Evolutionary conservation across 2,888 invertebrate species (phyloP).

Genomic region (Pyrochroa serraticornis): DNA sequence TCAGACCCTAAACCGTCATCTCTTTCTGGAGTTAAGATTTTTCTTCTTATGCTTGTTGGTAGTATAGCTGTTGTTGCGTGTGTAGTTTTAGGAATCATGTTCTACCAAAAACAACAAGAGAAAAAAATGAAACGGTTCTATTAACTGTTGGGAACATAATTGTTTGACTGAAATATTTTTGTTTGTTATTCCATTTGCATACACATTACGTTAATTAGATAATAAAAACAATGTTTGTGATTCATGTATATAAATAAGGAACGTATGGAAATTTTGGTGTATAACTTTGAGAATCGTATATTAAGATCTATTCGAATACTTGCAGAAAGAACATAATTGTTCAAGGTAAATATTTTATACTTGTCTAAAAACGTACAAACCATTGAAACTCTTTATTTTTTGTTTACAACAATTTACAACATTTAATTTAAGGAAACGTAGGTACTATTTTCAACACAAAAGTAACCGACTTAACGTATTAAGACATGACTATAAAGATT

Average conservation of each 20-base stretch:
- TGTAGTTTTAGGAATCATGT: conserved; percentile 87
- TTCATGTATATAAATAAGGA: conserved; percentile 1
- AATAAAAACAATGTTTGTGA: conserved; percentile 3
- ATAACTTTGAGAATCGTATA: too few relatives aligned
- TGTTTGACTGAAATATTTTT: conserved; percentile 16
- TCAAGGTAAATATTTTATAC: conserved; percentile 7
- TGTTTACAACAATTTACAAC: conserved; percentile 22
- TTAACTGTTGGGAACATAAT: conserved; percentile 50
- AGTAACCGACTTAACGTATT: conserved; percentile 3
- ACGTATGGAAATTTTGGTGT: too few relatives aligned
- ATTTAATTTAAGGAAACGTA: conserved; percentile 21
- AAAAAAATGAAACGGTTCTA: conserved; percentile 87
- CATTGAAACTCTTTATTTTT: conserved; percentile 15
- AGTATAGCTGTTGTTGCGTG: conserved; percentile 83
- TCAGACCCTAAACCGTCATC: conserved; percentile 86
- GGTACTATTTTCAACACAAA: conserved; percentile 14
- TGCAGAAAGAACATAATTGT: not conserved
- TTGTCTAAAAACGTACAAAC: conserved; percentile 3
- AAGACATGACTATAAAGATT: conserved; percentile 27
- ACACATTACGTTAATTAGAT: not conserved
- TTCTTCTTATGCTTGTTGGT: conserved; percentile 83
- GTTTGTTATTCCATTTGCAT: not conserved
- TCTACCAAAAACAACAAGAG: conserved; percentile 91
- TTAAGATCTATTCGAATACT: too few relatives aligned
- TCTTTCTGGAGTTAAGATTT: conserved; percentile 89